Evolutionary conservation across 2,888 invertebrate species (phyloP).

Genomic region (Leucophenga montana): DNA sequence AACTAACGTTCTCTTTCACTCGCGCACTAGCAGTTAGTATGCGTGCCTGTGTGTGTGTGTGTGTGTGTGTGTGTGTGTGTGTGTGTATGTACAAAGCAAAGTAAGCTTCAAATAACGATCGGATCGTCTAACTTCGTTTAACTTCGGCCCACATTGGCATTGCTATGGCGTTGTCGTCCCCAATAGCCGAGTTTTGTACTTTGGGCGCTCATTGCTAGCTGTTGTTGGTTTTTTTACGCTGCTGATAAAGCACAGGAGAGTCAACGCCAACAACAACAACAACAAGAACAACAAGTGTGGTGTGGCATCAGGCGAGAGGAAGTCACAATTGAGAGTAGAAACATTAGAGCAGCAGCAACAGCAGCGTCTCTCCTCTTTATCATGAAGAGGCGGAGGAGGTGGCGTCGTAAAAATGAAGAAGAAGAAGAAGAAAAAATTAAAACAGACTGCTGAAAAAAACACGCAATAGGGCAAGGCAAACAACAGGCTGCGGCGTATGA

Average conservation of each 20-base stretch:
- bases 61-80: no score
- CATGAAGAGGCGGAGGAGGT: conserved; percentile 22
- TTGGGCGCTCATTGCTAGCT: not conserved
- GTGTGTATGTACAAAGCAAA: no score
- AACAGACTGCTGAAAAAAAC: conserved; percentile 56
- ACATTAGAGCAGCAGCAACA: conserved; percentile 23
- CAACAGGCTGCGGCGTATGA: conserved; percentile 58
- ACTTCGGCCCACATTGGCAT: not conserved
- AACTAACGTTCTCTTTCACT: not conserved
- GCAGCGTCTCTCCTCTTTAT: not conserved
- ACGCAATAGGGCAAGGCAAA: conserved; percentile 73
- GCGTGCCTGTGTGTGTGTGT: no score
- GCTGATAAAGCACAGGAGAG: conserved; percentile 26
- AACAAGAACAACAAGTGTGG: conserved; percentile 46
- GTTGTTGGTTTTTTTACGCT: not conserved
- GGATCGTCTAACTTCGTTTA: conserved; percentile 19
- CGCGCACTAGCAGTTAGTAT: no score
- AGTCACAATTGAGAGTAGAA: conserved; percentile 22
- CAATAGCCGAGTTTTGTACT: conserved; percentile 4
- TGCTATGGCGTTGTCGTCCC: not conserved
- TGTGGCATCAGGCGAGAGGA: conserved; percentile 23
- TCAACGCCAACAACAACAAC: conserved; percentile 42
- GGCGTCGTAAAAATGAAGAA: conserved; percentile 50
- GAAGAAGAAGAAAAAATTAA: conserved; percentile 50
- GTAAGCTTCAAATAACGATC: not conserved